phyloP scores from a whole-genome alignment of 1,140 invertebrate genomes.

The Armadillidium nasatum region DNA sequence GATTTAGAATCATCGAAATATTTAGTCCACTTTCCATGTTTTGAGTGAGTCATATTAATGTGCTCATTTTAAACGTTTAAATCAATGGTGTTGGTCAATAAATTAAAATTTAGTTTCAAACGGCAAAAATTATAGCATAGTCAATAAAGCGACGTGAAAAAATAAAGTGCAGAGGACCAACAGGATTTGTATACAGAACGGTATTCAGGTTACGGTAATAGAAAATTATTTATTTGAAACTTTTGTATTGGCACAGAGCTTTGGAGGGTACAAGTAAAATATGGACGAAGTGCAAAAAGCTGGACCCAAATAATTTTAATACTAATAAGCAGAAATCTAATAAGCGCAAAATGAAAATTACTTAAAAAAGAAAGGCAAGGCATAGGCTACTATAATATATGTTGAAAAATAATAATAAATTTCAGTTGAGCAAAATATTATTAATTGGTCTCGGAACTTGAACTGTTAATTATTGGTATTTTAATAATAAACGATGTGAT shows the following conservation, averaged over 20 bases:
- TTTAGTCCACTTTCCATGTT: not conserved
- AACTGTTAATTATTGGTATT: not conserved
- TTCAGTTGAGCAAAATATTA: not conserved
- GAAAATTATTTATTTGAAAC: not conserved
- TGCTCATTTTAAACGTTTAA: not conserved
- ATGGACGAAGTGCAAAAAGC: conserved; percentile 3
- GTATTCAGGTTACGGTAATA: not conserved
- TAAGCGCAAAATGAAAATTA: no score
- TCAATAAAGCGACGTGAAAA: not conserved
- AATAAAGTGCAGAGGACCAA: not conserved
- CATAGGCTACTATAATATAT: no score
- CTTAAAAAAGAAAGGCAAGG: no score
- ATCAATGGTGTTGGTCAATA: not conserved
- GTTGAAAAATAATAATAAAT: no score
- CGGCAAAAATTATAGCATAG: not conserved
- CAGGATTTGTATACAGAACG: no score
- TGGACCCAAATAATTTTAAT: not conserved
- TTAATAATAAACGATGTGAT: not conserved
- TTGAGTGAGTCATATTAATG: not conserved
- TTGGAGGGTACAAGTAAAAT: not conserved
- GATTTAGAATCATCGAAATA: not conserved
- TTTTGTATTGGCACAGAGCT: not conserved
- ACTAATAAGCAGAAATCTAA: no score
- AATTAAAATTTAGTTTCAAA: not conserved
- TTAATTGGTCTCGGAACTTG: not conserved